Evolutionary conservation across 64 coral and sea anemone species (phyloP), one percentile per base, ranked within the genome.

Genomic region (Orbicella faveolata): DNA sequence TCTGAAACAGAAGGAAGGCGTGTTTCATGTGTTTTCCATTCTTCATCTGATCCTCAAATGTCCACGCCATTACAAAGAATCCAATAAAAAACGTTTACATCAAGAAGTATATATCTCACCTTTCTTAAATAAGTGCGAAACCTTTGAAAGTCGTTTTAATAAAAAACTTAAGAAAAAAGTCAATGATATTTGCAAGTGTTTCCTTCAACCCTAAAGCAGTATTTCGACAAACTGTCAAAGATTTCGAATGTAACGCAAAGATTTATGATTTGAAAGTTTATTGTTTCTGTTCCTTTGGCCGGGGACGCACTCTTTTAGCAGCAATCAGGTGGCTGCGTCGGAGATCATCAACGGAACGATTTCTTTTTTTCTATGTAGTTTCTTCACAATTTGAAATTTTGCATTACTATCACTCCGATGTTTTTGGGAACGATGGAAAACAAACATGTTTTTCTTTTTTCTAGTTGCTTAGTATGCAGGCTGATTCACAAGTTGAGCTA

Each of bases 211-310:
- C 3, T 51, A 41, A 34, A 39, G 30, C 63, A 44, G 37, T 23
- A 15, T 72, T 70, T 72, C 48, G 70, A 85, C 17, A 52, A 72
- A 53, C 36, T 85, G 82, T 85, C 82, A 85, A 70, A 73, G 11
- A 73, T 72, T 73, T 53, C 39, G 65, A 51, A 25, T 33, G 76
- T 16, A 18, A 63, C 33, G 54, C 34, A 52, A 81, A 81, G 79
- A 81, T 81, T 81, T 81, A 81, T 81, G 79, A 81, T 81, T 81
- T 81, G 6, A 81, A 63, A 63, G 30, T 81, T 64, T 34, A 81
- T 81, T 81, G 79, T 81, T 30, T 34, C 13, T 17, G 4, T 1
- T 6, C 26, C 79, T 62, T 81, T 63, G 30, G 25, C 54, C 17
- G 55, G 57, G 25, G 2, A 78, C 13, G 36, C 33, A 16, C 79